A percentile compares a stretch with the other conserved stretches of the same genome.
These are phyloP conservation scores for Epicampocera succincta DNA, from an alignment of 2,888 invertebrate genomes.

Conservation along the genomic window DNA sequence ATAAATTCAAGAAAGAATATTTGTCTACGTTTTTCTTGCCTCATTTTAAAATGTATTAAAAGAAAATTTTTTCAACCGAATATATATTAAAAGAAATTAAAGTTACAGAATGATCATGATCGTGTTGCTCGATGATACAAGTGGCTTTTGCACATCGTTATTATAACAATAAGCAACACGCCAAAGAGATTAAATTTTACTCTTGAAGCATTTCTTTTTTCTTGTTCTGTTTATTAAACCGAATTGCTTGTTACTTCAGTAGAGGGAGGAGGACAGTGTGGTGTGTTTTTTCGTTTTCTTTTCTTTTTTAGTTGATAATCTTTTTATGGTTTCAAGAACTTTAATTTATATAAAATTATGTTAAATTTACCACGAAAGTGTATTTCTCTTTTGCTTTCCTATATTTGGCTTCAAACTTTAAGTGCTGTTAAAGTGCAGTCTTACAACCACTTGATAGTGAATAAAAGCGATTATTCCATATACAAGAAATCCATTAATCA, in stretches of 20 bases:
- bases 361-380: constrained; percentile 24
- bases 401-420: constrained; percentile 44
- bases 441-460: constrained; percentile 55
- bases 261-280: constrained; percentile 12
- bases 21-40: constrained; percentile 10
- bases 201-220: constrained; percentile 26
- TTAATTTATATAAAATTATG: constrained; percentile 57
- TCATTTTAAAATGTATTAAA: constrained; percentile 56
- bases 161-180: constrained; percentile 79
- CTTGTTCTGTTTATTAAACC: neutral
- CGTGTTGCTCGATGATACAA: constrained; percentile 72
- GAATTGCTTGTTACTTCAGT: constrained; percentile 28
- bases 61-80: constrained; percentile 6
- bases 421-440: constrained; percentile 68
- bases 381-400: neutral
- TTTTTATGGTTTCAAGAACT: constrained; percentile 56
- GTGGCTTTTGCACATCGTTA: constrained; percentile 81
- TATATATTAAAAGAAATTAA: constrained; percentile 27
- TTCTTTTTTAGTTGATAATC: constrained; percentile 47
- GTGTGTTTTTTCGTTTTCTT: neutral
- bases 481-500: constrained; percentile 65
- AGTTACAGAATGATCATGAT: constrained; percentile 58
- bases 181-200: constrained; percentile 78
- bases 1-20: too few relatives aligned
- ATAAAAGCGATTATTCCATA: constrained; percentile 59